phyloP scores from a whole-genome alignment of 2,888 invertebrate species.

The Gisinianus flammeolus region DNA sequence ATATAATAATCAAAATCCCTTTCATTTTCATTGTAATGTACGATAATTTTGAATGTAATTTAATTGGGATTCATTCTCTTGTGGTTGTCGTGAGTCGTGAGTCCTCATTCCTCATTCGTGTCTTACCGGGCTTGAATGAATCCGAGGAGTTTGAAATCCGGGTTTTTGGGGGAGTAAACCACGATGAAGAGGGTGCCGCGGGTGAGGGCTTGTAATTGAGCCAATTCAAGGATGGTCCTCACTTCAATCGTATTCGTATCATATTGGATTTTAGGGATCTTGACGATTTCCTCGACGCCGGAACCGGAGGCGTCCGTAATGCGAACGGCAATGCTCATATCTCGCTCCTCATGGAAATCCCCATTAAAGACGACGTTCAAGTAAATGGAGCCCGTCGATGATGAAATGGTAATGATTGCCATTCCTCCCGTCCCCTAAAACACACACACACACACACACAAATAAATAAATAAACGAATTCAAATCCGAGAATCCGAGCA shows the following conservation, averaged over 20 bases:
- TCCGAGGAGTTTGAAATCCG: constrained; percentile 71
- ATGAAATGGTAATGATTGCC: constrained; percentile 81
- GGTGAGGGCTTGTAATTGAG: constrained; percentile 76
- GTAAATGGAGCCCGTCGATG: constrained; percentile 74
- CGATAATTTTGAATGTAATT: too few species aligned
- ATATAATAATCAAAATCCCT: too few species aligned
- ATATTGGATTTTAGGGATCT: constrained; percentile 58
- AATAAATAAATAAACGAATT: background rate
- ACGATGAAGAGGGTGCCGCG: constrained; percentile 76
- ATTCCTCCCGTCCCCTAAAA: constrained; percentile 75
- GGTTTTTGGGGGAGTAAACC: constrained; percentile 73
- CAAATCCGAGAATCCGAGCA: too few species aligned
- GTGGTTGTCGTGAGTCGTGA: too few species aligned
- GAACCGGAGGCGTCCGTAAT: constrained; percentile 56
- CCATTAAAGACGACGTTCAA: constrained; percentile 82
- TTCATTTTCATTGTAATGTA: too few species aligned
- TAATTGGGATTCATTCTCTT: too few species aligned
- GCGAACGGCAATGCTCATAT: constrained; percentile 55
- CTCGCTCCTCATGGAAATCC: constrained; percentile 66
- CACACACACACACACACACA: background rate
- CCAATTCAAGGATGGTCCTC: constrained; percentile 76
- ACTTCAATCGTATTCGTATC: constrained; percentile 72
- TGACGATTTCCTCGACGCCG: constrained; percentile 56
- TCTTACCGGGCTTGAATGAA: constrained; percentile 58
- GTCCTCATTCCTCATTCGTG: too few species aligned